These are phyloP conservation scores for Heptranchias perlo DNA, from an alignment of 2,113 vertebrate species.

Conservation along the genomic window DNA sequence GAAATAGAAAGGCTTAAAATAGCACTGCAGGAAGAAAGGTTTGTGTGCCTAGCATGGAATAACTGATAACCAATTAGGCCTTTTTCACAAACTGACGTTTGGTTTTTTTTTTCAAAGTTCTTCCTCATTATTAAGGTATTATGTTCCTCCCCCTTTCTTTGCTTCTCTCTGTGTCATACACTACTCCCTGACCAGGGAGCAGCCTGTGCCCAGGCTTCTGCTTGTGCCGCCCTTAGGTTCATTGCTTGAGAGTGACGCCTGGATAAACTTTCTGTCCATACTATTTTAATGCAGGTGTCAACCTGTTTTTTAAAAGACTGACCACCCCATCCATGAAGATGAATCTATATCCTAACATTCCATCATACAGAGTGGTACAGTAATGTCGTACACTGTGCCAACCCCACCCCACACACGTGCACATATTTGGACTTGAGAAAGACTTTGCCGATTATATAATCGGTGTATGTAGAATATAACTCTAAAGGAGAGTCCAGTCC, in stretches of 20 bases:
- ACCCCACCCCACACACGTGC: background rate
- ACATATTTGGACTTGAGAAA: background rate
- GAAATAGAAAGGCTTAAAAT: constrained; percentile 38
- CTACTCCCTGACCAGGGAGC: background rate
- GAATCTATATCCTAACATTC: background rate
- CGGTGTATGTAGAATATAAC: background rate
- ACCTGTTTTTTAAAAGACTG: background rate
- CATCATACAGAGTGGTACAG: background rate
- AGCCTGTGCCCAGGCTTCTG: background rate
- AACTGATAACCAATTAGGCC: constrained; percentile 9
- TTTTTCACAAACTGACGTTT: background rate
- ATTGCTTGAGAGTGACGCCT: background rate
- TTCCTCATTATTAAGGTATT: background rate
- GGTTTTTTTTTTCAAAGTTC: background rate
- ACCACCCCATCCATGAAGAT: background rate
- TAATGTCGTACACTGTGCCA: background rate
- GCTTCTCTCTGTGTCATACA: background rate
- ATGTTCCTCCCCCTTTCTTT: background rate
- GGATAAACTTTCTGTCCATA: background rate
- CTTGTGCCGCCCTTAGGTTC: background rate
- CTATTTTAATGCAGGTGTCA: background rate
- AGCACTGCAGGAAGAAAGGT: constrained; percentile 26
- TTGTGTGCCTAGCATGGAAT: background rate
- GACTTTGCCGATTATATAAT: background rate
- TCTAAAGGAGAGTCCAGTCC: background rate